phyloP scores from a whole-genome alignment of 1,140 invertebrate genomes.

The Musca domestica region DNA sequence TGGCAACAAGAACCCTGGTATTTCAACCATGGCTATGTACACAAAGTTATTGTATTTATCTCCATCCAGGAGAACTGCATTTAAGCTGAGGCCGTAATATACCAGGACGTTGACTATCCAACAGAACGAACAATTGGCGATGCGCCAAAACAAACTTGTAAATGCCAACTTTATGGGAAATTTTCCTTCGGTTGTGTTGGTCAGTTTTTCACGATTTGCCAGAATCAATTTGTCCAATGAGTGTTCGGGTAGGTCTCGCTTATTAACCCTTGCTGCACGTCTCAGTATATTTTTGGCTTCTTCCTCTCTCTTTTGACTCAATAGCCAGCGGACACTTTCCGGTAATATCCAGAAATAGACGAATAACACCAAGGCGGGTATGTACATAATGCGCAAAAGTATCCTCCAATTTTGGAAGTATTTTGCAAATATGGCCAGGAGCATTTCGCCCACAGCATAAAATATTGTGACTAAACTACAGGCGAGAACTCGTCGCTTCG shows the following conservation, averaged over 20 bases:
- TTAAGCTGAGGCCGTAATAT: conserved; percentile 79
- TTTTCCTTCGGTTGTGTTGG: conserved; percentile 47
- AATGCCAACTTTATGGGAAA: conserved; percentile 58
- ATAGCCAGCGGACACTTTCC: conserved; percentile 72
- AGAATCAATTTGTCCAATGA: conserved; percentile 55
- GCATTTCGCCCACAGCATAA: conserved; percentile 71
- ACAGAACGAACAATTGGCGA: conserved; percentile 65
- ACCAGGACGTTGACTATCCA: conserved; percentile 71
- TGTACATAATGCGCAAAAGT: conserved; percentile 66
- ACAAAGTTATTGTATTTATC: conserved; percentile 72
- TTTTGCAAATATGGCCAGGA: conserved; percentile 67
- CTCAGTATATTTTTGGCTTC: conserved; percentile 62
- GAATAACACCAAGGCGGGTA: conserved; percentile 64
- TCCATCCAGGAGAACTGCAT: conserved; percentile 71
- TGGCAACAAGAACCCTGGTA: conserved; percentile 68
- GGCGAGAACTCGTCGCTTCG: conserved; percentile 69
- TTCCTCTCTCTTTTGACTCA: conserved; percentile 66
- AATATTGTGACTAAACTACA: conserved; percentile 69
- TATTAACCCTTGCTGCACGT: conserved; percentile 69
- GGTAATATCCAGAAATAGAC: conserved; percentile 62
- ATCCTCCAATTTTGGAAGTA: conserved; percentile 68
- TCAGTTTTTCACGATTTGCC: conserved; percentile 46
- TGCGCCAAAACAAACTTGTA: conserved; percentile 61
- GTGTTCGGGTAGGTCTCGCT: conserved; percentile 59
- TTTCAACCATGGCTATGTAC: conserved; percentile 67